These are phyloP conservation scores for Brachionus rotundiformis DNA, from an alignment of 1,140 invertebrate genomes.

Conservation along the genomic window DNA sequence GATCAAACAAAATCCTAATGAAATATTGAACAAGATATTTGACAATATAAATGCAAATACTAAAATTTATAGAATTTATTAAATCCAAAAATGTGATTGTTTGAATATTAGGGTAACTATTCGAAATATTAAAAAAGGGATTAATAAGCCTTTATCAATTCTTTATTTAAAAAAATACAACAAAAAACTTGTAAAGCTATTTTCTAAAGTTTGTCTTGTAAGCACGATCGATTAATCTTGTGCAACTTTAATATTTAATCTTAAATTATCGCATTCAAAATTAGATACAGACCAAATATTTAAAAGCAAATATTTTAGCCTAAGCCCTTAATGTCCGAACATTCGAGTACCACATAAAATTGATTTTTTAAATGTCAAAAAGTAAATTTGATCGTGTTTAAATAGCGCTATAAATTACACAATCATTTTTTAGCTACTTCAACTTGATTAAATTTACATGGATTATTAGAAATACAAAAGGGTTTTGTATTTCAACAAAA, in stretches of 20 bases:
- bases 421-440: background rate
- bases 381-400: background rate
- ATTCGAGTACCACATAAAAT: background rate
- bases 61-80: slow-evolving; percentile 27
- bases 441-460: slow-evolving; percentile 1
- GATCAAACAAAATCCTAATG: slow-evolving; percentile 6
- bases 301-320: background rate
- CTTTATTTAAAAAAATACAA: background rate
- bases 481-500: slow-evolving; percentile 9
- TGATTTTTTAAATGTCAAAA: slow-evolving; percentile 2
- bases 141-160: slow-evolving; percentile 20
- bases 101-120: slow-evolving; percentile 7
- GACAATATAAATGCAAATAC: background rate
- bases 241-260: slow-evolving; percentile 31
- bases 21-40: background rate
- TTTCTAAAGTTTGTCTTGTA: background rate
- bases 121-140: slow-evolving; percentile 10
- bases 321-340: background rate
- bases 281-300: background rate
- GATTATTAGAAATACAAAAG: background rate
- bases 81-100: slow-evolving; percentile 20
- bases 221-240: slow-evolving; percentile 22
- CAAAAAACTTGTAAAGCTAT: slow-evolving; percentile 13
- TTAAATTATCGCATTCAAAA: slow-evolving; percentile 7
- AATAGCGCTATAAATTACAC: background rate